phyloP scores from a whole-genome alignment of 2,888 invertebrate genomes.

The Parnassius apollo region DNA sequence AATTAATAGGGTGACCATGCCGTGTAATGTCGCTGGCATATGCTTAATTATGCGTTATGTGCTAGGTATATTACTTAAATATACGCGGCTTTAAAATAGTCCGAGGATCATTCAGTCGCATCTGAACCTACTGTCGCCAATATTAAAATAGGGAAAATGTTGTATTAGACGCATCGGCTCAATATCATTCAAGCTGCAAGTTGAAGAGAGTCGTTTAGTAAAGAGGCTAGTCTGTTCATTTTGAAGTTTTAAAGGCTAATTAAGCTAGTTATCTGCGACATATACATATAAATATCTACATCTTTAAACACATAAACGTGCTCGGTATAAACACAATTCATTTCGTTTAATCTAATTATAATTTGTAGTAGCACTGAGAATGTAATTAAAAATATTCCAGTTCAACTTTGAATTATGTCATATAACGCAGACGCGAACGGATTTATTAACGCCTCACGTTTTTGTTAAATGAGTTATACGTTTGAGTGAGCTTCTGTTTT shows the following conservation, averaged over 20 bases:
- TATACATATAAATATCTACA: not conserved
- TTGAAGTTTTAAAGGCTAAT: not conserved
- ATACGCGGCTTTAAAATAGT: too few relatives aligned
- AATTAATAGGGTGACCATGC: too few relatives aligned
- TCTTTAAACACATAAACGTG: not conserved
- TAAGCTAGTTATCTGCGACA: not conserved
- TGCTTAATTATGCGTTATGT: too few relatives aligned
- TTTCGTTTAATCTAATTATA: constrained; percentile 6
- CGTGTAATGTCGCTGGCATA: too few relatives aligned
- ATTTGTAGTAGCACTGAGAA: constrained; percentile 2
- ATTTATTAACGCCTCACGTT: constrained; percentile 11
- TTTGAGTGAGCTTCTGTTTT: constrained; percentile 1
- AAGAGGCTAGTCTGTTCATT: not conserved
- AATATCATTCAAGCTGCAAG: too few relatives aligned
- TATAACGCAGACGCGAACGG: constrained; percentile 12
- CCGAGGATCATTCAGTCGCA: too few relatives aligned
- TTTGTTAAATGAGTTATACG: not conserved
- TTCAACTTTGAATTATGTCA: not conserved
- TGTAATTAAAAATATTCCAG: constrained; percentile 20
- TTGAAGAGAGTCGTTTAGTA: too few relatives aligned
- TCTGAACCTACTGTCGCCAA: too few relatives aligned
- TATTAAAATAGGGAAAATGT: too few relatives aligned
- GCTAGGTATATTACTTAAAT: too few relatives aligned
- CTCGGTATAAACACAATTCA: not conserved
- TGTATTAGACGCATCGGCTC: too few relatives aligned